phyloP scores from a whole-genome alignment of 2,888 invertebrate genomes.

The Eupeodes latifasciatus region DNA sequence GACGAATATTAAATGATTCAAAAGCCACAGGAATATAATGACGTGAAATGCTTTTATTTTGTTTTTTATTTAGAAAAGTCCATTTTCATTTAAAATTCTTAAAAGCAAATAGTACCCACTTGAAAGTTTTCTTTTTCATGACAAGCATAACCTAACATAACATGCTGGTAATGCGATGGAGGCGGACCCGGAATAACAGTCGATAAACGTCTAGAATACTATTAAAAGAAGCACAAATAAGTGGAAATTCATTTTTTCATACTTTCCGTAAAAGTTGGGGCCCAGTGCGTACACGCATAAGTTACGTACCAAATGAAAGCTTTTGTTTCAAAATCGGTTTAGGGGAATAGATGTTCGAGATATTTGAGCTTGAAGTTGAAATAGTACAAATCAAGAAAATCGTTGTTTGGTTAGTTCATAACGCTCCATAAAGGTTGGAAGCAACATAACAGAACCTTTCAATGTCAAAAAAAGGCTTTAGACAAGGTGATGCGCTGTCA shows the following conservation, averaged over 20 bases:
- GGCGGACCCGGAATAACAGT: constrained; percentile 11
- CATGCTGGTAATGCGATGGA: constrained; percentile 36
- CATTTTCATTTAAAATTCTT: constrained; percentile 53
- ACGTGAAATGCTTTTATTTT: constrained; percentile 76
- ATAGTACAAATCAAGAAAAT: too few species aligned
- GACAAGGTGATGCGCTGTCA: too few species aligned
- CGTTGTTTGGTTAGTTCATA: too few species aligned
- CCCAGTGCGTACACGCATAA: too few species aligned
- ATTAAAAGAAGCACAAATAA: constrained; percentile 50
- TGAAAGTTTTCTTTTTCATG: constrained; percentile 54
- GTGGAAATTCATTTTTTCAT: constrained; percentile 48
- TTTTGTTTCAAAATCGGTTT: too few species aligned
- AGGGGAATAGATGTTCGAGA: too few species aligned
- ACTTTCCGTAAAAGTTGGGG: too few species aligned
- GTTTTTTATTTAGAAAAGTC: constrained; percentile 56
- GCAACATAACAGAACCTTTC: too few species aligned
- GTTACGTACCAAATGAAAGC: too few species aligned
- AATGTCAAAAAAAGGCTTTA: too few species aligned
- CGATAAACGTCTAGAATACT: constrained; percentile 6
- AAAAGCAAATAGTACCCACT: constrained; percentile 50
- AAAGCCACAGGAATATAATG: constrained; percentile 82
- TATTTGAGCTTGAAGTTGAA: too few species aligned
- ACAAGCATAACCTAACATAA: constrained; percentile 39
- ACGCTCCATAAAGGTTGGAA: too few species aligned
- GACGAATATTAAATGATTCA: constrained; percentile 83